These are phyloP conservation scores for Macquaria ambigua DNA, from an alignment of 2,113 vertebrate genomes.

Conservation along the genomic window DNA sequence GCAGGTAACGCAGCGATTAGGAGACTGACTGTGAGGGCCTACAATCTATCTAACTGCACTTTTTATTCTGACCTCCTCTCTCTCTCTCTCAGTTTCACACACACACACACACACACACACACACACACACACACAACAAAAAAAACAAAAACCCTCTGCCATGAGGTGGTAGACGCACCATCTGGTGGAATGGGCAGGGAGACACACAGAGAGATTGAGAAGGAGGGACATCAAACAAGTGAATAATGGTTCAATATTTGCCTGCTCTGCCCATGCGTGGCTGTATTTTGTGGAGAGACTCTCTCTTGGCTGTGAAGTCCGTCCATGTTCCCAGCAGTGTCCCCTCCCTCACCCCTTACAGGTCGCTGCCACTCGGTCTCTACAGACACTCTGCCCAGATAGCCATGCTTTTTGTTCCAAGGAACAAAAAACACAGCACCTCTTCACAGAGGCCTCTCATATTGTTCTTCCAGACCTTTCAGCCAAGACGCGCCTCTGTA, in stretches of 20 bases:
- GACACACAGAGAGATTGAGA: constrained; percentile 36
- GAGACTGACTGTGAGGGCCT: constrained; percentile 8
- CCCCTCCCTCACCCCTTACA: constrained; percentile 26
- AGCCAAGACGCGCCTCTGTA: constrained; percentile 20
- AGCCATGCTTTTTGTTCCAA: constrained; percentile 35
- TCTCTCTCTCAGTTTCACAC: neutral
- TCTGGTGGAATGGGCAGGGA: constrained; percentile 45
- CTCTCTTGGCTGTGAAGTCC: constrained; percentile 28
- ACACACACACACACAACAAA: constrained; percentile 15
- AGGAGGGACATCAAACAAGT: constrained; percentile 41
- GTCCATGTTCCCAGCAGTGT: neutral
- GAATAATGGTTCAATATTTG: constrained; percentile 47
- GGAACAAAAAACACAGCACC: constrained; percentile 25
- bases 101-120: constrained; percentile 8
- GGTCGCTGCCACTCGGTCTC: neutral
- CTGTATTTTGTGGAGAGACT: constrained; percentile 32
- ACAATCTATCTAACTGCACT: constrained; percentile 13
- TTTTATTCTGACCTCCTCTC: constrained; percentile 1
- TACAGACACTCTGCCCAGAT: constrained; percentile 22
- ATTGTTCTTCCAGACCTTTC: constrained; percentile 38
- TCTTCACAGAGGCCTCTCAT: constrained; percentile 30
- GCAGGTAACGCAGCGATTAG: constrained; percentile 31
- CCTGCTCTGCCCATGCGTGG: constrained; percentile 24
- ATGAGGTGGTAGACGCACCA: constrained; percentile 42
- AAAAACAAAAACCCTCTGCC: neutral